A percentile compares a stretch with the other conserved stretches of the same genome.
phyloP scores from a whole-genome alignment of 2,888 invertebrate species.

The Drosophila neotestacea region DNA sequence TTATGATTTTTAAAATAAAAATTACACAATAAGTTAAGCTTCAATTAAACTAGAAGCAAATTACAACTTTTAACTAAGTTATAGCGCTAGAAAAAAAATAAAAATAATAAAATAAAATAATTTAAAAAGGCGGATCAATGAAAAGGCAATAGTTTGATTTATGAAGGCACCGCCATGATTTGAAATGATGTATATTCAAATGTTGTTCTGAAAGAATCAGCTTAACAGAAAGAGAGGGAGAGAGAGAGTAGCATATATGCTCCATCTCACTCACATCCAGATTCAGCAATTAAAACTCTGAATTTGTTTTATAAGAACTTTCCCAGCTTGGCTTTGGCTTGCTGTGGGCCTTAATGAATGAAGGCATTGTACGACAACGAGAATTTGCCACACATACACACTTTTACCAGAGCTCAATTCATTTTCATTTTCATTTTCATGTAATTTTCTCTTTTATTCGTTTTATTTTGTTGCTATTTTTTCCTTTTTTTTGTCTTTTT shows the following conservation, averaged over 20 bases:
- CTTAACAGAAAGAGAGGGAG: too few species aligned
- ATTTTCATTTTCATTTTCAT: slow-evolving; percentile 52
- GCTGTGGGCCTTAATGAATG: slow-evolving; percentile 11
- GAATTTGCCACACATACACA: slow-evolving; percentile 26
- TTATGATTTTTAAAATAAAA: too few species aligned
- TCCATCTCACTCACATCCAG: background rate
- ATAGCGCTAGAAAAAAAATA: too few species aligned
- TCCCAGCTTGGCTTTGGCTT: slow-evolving; percentile 2
- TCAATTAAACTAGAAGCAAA: too few species aligned
- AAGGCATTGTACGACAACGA: slow-evolving; percentile 10
- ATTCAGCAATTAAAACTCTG: slow-evolving; percentile 16
- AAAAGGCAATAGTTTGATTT: too few species aligned
- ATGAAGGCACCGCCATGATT: too few species aligned
- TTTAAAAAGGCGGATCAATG: too few species aligned
- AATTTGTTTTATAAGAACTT: slow-evolving; percentile 12
- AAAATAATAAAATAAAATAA: too few species aligned
- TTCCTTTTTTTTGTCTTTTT: slow-evolving; percentile 1
- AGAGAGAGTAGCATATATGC: background rate
- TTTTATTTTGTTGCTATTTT: background rate
- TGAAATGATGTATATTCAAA: too few species aligned
- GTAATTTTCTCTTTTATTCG: slow-evolving; percentile 19
- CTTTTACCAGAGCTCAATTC: slow-evolving; percentile 36
- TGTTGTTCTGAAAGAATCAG: too few species aligned
- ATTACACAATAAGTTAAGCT: too few species aligned
- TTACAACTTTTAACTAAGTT: too few species aligned